Base-by-base conservation (phyloP, 2,888 invertebrate species). In the Calliphora vomitoria region DNA sequence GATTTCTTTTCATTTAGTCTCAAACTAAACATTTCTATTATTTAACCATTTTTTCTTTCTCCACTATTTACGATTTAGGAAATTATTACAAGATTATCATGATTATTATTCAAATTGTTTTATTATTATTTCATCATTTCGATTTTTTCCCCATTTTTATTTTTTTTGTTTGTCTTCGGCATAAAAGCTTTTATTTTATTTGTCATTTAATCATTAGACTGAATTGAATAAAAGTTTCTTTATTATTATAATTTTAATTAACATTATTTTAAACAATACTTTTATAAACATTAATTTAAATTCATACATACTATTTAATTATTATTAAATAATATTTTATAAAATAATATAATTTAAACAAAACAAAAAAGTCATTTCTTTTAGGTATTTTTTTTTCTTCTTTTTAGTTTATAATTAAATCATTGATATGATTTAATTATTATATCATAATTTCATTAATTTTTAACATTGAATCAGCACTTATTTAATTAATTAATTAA, bases 211-310 rank as follows among this genome's bases (percentile, higher is more conserved):
- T 20, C 53, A 69, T 69, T 85, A 85, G 87, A 87, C 87, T 87
- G 87, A 85, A 87, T 85, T 78, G 11, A 85, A 87, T 82, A 85
- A 72, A 87, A 82, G 75, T 85, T 79, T 82, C 74, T 79, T 87
- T 74, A 66, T 82, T 79, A 58, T 78, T 72, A 62, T 85, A 75
- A 58, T 66, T 71, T 38, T 55, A 31, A 80, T 62, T 20, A 55
- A 20, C 50, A 50, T 50, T 50, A 50, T 50, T n/a, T 50, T 50
- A 44, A 44, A 44, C 0, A 1, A 44, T 44, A 25, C 55, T 78
- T 50, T 53, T 71, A 60, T 58, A 68, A 60, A 31, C 25, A 68
- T 68, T 62, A 85, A 44, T 35, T 75, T 79, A 79, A 79, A 60
- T 79, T 79, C 53, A 72, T 79, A 44, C 10, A 44, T 13, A 44